Conservation (phyloP, 92 coral and sea anemone species). For the Phenganax stokvisi region DNA sequence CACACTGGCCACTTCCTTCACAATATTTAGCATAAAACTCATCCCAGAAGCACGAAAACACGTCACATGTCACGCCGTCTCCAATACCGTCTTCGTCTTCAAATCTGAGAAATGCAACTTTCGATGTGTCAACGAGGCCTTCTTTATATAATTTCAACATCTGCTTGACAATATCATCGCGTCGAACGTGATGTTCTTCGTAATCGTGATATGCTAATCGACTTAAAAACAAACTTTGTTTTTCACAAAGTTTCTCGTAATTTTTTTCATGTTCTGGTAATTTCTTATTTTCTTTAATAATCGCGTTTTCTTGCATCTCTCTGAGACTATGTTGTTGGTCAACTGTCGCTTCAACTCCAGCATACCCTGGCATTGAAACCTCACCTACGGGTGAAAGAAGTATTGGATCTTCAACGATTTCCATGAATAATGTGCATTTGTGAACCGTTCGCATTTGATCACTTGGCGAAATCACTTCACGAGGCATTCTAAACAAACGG, state of each 20-base stretch:
- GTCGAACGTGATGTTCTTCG: constrained; percentile 9
- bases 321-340: too few species aligned
- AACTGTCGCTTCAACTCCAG: background rate
- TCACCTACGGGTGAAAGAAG: constrained; percentile 10
- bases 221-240: constrained; percentile 12
- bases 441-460: constrained; percentile 32
- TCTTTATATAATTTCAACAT: constrained; percentile 47
- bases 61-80: constrained; percentile 58
- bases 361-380: constrained; percentile 24
- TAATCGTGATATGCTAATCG: background rate
- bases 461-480: constrained; percentile 38
- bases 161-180: constrained; percentile 49
- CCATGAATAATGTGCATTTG: constrained; percentile 42
- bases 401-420: constrained; percentile 29
- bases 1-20: constrained; percentile 52
- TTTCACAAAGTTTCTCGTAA: constrained; percentile 24
- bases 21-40: constrained; percentile 52
- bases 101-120: constrained; percentile 33
- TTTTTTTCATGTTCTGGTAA: background rate
- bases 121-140: constrained; percentile 19
- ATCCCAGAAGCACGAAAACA: constrained; percentile 58
- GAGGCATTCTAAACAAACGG: constrained; percentile 29
- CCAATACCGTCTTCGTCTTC: constrained; percentile 52
- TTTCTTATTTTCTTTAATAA: background rate
- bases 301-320: background rate